Evolutionary conservation across 2,888 invertebrate genomes (phyloP).

Genomic region (Ptychoptera contaminata): DNA sequence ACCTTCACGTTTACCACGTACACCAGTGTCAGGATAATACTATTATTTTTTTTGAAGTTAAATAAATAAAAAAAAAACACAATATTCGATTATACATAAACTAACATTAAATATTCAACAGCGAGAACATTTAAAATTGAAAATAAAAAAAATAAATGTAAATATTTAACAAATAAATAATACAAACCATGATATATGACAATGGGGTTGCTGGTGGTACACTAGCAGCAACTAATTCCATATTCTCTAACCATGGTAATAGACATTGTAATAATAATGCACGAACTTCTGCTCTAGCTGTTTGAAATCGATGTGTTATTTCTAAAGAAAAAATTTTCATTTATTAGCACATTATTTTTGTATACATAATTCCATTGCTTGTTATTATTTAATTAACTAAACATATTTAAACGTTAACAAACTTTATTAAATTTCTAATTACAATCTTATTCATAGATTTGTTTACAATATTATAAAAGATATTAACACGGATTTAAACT

Average conservation of each 20-base stretch:
- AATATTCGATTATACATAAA: background rate
- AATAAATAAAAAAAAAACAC: background rate
- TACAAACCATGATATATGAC: conserved; percentile 63
- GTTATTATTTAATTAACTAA: too few species aligned
- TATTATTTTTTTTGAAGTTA: conserved; percentile 21
- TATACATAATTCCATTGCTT: too few species aligned
- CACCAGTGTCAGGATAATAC: conserved; percentile 47
- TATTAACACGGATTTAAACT: too few species aligned
- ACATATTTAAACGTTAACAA: too few species aligned
- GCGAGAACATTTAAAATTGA: background rate
- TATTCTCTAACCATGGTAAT: conserved; percentile 94
- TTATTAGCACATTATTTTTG: too few species aligned
- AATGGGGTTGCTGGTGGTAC: conserved; percentile 80
- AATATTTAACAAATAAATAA: background rate
- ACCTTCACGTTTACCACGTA: conserved; percentile 68
- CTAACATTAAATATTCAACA: conserved; percentile 2
- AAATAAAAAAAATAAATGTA: background rate
- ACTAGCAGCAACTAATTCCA: conserved; percentile 94
- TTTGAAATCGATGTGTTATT: conserved; percentile 92
- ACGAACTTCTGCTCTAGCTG: conserved; percentile 83
- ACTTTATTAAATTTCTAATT: too few species aligned
- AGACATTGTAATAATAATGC: conserved; percentile 83
- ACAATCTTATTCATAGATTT: too few species aligned
- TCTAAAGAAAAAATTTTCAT: too few species aligned
- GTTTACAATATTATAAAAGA: too few species aligned